Evolutionary conservation across 2,797 vertebrate species (phyloP).

Genomic region (Acropternis orthonyx): DNA sequence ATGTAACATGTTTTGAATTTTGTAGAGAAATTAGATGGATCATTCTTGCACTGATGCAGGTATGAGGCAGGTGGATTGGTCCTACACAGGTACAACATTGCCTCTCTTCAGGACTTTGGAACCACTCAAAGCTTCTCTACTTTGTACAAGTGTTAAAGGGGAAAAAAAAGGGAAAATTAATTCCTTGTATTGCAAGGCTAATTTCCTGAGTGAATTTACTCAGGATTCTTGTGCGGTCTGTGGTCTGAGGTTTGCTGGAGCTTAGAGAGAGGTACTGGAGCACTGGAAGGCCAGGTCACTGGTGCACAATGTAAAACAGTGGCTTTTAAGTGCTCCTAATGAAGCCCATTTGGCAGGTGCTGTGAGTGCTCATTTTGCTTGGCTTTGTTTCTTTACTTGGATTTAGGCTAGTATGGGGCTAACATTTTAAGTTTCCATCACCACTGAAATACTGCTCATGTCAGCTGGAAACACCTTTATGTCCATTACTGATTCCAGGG

Average conservation of each 20-base stretch:
- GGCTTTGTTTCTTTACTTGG: neutral
- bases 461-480: neutral
- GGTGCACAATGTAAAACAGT: neutral
- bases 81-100: neutral
- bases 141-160: neutral
- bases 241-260: neutral
- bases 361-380: neutral
- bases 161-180: neutral
- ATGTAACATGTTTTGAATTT: neutral
- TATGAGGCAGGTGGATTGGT: neutral
- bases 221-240: rapidly evolving
- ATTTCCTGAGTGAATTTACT: neutral
- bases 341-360: neutral
- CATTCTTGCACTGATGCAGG: neutral
- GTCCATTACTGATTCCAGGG: neutral
- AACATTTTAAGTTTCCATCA: neutral
- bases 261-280: neutral
- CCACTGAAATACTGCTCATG: neutral
- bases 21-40: neutral
- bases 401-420: neutral
- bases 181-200: neutral
- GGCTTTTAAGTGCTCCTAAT: neutral
- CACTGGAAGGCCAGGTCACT: neutral
- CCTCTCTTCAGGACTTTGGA: neutral
- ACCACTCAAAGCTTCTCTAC: neutral